phyloP scores from a whole-genome alignment of 2,797 vertebrate genomes.

The Pipistrellus kuhlii region DNA sequence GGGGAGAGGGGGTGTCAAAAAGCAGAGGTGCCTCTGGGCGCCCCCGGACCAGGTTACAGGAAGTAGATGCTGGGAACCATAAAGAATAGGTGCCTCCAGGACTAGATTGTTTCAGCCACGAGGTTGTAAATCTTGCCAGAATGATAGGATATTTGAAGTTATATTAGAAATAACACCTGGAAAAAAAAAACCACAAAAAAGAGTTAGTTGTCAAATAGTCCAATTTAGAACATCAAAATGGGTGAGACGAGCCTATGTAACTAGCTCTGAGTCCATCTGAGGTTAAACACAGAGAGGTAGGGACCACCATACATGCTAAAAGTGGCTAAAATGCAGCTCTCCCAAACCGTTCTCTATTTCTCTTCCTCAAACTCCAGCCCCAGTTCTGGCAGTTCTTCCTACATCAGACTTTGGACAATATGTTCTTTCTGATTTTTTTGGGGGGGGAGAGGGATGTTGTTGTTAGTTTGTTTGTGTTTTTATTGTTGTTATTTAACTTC shows the following conservation, averaged over 20 bases:
- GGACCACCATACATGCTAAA: not conserved
- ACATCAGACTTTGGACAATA: not conserved
- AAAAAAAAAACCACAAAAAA: not conserved
- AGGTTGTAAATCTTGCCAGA: no score
- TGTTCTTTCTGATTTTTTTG: not conserved
- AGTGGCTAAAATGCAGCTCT: not conserved
- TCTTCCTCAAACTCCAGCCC: not conserved
- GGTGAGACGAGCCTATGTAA: not conserved
- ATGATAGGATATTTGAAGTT: not conserved
- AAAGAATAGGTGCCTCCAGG: no score
- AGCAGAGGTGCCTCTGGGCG: no score
- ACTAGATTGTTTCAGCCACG: no score
- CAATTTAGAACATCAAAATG: not conserved
- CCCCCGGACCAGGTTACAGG: no score
- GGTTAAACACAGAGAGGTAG: not conserved
- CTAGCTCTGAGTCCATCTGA: not conserved
- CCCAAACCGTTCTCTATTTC: not conserved
- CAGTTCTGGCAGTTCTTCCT: not conserved
- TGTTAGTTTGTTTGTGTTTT: not conserved
- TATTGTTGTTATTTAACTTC: not conserved
- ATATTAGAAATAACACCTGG: not conserved
- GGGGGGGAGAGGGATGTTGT: not conserved
- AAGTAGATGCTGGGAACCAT: no score
- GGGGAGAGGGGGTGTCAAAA: fast-evolving
- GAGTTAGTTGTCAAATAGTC: no score